Evolutionary conservation across 2,113 vertebrate species (phyloP).

Genomic region (Philantomba maxwellii): DNA sequence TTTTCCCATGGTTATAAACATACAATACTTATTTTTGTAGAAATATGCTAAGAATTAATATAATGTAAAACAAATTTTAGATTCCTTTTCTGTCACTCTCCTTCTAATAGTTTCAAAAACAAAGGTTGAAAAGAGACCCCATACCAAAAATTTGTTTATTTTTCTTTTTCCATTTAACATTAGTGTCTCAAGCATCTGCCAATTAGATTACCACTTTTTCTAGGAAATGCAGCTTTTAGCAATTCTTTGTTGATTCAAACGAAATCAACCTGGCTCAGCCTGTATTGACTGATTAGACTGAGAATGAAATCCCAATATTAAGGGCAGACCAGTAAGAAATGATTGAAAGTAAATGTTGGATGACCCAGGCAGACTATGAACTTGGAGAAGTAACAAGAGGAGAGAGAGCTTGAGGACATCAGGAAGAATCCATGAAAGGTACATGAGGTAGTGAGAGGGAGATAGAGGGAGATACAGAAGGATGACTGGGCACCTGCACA

Average conservation of each 20-base stretch:
- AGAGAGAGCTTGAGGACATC: background rate
- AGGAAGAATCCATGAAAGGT: background rate
- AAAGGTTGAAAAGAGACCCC: background rate
- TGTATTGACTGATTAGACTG: background rate
- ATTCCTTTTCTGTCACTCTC: background rate
- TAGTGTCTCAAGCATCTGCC: background rate
- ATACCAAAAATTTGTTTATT: slow-evolving; percentile 3
- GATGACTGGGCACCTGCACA: background rate
- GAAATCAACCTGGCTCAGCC: slow-evolving; percentile 31
- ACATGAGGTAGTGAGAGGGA: background rate
- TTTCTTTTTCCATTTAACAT: background rate
- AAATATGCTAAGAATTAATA: background rate
- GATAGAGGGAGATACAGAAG: background rate
- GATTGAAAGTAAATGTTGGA: background rate
- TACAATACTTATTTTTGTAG: background rate
- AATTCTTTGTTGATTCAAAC: slow-evolving; percentile 27
- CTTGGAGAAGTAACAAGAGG: background rate
- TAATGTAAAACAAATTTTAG: background rate
- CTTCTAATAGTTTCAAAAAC: background rate
- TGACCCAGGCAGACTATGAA: background rate
- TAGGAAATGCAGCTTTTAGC: background rate
- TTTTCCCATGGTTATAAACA: background rate
- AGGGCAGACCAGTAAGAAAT: background rate
- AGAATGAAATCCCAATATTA: background rate
- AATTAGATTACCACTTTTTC: slow-evolving; percentile 5